Percentiles rank a stretch among this genome's conserved stretches.
Conservation (phyloP, 92 coral and sea anemone genomes). For the Umimayanthus kanabou region DNA sequence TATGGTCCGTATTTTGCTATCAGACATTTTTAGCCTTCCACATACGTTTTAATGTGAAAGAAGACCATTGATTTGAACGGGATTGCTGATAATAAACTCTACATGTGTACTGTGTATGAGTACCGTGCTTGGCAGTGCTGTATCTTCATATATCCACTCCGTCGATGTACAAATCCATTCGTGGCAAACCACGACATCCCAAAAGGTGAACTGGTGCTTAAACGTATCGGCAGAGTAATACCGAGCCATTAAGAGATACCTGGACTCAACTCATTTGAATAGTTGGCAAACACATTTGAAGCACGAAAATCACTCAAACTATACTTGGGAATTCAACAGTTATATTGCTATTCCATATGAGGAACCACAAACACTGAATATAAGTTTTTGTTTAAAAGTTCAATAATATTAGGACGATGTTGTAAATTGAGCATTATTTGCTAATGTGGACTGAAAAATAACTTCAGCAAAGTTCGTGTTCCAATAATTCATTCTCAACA, state of each 20-base stretch:
- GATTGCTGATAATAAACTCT: neutral
- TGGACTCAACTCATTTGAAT: neutral
- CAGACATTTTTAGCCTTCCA: too few species aligned
- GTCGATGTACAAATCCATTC: neutral
- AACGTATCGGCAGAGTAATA: neutral
- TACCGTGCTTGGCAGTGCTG: neutral
- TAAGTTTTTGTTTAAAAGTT: neutral
- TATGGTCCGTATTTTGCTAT: neutral
- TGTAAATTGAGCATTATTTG: neutral
- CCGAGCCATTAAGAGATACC: neutral
- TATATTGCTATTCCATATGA: neutral
- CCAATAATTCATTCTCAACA: neutral
- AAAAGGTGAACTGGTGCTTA: neutral
- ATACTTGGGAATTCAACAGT: neutral
- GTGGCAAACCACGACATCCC: neutral
- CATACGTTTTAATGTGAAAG: neutral
- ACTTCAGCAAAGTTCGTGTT: neutral
- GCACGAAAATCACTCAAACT: neutral
- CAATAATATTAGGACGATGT: neutral
- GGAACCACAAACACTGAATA: too few species aligned
- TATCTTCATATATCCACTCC: neutral
- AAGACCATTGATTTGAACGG: neutral
- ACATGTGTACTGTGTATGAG: neutral
- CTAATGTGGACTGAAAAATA: too few species aligned
- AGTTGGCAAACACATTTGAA: neutral